These are phyloP conservation scores for Philopedon plagiatum DNA, from an alignment of 2,888 invertebrate genomes.

Conservation along the genomic window DNA sequence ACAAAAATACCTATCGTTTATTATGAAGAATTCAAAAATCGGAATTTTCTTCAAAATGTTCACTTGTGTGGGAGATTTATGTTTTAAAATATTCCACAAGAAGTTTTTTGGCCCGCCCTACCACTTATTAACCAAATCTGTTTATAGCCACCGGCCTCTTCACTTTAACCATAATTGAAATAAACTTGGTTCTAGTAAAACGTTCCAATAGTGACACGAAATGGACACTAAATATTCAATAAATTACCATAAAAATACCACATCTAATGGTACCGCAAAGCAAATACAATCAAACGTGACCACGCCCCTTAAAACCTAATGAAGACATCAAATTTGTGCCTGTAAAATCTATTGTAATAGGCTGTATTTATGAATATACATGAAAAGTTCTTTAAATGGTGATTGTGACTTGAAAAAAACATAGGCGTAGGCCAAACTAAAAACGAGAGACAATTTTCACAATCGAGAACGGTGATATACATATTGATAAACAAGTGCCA, in stretches of 20 bases:
- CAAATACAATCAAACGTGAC: slow-evolving; percentile 19
- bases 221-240: slow-evolving; percentile 17
- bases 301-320: slow-evolving; percentile 13
- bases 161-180: background rate
- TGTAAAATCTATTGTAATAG: slow-evolving; percentile 13
- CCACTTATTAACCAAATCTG: background rate
- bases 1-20: too few relatives aligned
- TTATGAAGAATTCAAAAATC: too few relatives aligned
- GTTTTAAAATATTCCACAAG: too few relatives aligned
- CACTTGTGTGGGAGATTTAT: too few relatives aligned
- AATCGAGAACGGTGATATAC: background rate
- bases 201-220: background rate
- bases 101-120: slow-evolving; percentile 2
- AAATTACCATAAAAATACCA: slow-evolving; percentile 27
- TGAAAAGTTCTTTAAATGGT: slow-evolving; percentile 6
- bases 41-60: too few relatives aligned
- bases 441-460: background rate
- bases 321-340: slow-evolving; percentile 34
- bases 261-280: slow-evolving; percentile 29
- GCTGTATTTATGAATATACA: slow-evolving; percentile 21
- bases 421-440: background rate
- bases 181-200: background rate
- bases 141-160: background rate
- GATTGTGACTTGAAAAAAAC: background rate
- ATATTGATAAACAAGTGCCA: too few relatives aligned